Evolutionary conservation across 2,113 vertebrate species (phyloP), one percentile per base, ranked within the genome.

Genomic region (Equus przewalskii): DNA sequence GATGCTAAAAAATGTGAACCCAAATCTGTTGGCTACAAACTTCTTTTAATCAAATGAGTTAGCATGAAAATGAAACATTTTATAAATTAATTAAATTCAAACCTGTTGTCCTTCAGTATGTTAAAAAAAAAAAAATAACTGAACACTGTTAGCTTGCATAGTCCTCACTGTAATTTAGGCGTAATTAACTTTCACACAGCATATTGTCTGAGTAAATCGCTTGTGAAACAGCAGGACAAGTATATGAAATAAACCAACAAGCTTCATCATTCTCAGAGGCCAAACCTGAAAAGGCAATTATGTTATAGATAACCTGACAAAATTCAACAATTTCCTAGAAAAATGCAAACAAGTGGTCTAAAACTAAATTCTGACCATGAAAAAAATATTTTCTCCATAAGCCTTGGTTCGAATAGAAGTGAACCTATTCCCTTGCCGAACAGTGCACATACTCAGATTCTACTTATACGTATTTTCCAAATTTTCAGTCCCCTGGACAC

Each of bases 361-460:
- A 97, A 96, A 91, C 33, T 81, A 88, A 95, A 98, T 24, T 82
- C 13, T 83, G 69, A 44, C 28, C 65, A 89, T 49, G 56, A 54
- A 75, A 89, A 91, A 64, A 41, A 19, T 18, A 7, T 51, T 33
- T 62, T 80, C 65, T 90, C 54, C 81, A 69, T 6, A 65, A 46
- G 8, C 1, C 60, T 65, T 94, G n/a, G 6, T 83, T 70, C 82
- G 93, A 80, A 58, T 5, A 28, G 9, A 36, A 83, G 36, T 75
- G 44, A 87, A 89, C n/a, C 58, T 62, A 64, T 70, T 7, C 7
- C 58, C 7, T 72, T 78, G 14, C 44, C 46, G 82, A 81, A 64
- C 2, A 97, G 58, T 0, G 30, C 7, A 11, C 49, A 69, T 24
- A 94, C 30, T 24, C 89, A 76, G 58, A 91, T 93, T 70, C 46